Evolutionary conservation across 2,113 vertebrate species (phyloP), one percentile per base, ranked within the genome.

Genomic region (Sinocyclocheilus maitianheensis): DNA sequence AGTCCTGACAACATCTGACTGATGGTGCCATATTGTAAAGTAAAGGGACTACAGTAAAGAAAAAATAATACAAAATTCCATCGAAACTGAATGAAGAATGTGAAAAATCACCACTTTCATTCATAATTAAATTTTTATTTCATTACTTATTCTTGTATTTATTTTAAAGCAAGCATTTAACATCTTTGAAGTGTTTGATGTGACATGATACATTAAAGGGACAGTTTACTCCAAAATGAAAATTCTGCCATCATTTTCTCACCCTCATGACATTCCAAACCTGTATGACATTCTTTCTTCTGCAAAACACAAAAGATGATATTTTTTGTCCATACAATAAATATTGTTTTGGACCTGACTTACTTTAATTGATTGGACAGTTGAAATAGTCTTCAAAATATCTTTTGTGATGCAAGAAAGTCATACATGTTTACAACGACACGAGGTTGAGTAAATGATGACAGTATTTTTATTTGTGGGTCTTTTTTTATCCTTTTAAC

Each of bases 1-100:
- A 37, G 14, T 81, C 74, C 55, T 77, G 83, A 78, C 74, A 78
- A 77, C 62, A 10, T 77, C 65, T 72, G 65, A 58, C 75, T 78
- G 37, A 69, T 62, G 81, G 22, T 30, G 5, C 72, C 34, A n/a
- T 77, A 83, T 55, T 43, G 12, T 65, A 43, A 53, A 48, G 10
- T n/a, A n/a, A 72, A 78, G n/a, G 74, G 16, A 78, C 75, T 18
- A 51, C 60, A 83, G 71, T 55, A 69, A 55, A 74, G 55, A 77
- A 46, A 62, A 16, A 46, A 30, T 5, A 53, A 74, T 10, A 6
- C 5, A 3, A 12, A 79, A 79, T 40, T 40, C 4, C 20, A 46
- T 62, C 22, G 3, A 77, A 83, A 82, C 48, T n/a, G 58, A 77
- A 80, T 12, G 34, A 79, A 12, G 11, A 40, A 40, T 46, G 14